phyloP scores from a whole-genome alignment of 1,140 invertebrate species.

The Saxidomus purpurata region DNA sequence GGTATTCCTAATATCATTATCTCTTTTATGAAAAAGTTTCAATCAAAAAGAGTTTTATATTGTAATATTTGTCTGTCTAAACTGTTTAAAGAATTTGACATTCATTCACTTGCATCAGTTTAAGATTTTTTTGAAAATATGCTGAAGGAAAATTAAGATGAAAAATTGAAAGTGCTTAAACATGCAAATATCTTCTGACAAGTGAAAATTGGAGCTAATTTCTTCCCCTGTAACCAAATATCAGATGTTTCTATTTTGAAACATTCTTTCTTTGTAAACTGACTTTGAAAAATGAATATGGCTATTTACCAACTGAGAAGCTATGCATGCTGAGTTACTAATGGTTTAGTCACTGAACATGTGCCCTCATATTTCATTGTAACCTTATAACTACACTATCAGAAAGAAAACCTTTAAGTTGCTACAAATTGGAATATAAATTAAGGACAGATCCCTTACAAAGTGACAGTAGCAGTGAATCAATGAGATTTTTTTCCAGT shows the following conservation, averaged over 20 bases:
- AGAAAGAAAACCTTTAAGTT: not conserved
- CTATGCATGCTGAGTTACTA: not conserved
- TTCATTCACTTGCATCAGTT: too few relatives aligned
- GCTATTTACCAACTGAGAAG: not conserved
- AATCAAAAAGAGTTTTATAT: too few relatives aligned
- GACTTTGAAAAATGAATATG: constrained; percentile 29
- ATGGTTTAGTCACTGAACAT: not conserved
- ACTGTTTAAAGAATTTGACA: too few relatives aligned
- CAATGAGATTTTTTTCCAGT: not conserved
- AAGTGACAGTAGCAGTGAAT: not conserved
- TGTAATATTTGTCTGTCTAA: too few relatives aligned
- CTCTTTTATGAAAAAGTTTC: too few relatives aligned
- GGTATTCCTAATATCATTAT: too few relatives aligned
- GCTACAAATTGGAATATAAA: constrained; percentile 19
- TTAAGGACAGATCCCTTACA: not conserved
- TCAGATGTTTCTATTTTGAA: constrained; percentile 11
- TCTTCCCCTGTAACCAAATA: not conserved
- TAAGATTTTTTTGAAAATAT: too few relatives aligned
- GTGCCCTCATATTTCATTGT: not conserved
- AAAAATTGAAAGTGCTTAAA: too few relatives aligned
- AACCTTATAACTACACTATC: not conserved
- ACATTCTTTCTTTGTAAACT: constrained; percentile 10
- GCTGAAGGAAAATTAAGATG: too few relatives aligned
- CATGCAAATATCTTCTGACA: constrained; percentile 12
- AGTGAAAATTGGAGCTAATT: not conserved